Evolutionary conservation across 64 coral and sea anemone species (phyloP).

Genomic region (Montipora sp.): DNA sequence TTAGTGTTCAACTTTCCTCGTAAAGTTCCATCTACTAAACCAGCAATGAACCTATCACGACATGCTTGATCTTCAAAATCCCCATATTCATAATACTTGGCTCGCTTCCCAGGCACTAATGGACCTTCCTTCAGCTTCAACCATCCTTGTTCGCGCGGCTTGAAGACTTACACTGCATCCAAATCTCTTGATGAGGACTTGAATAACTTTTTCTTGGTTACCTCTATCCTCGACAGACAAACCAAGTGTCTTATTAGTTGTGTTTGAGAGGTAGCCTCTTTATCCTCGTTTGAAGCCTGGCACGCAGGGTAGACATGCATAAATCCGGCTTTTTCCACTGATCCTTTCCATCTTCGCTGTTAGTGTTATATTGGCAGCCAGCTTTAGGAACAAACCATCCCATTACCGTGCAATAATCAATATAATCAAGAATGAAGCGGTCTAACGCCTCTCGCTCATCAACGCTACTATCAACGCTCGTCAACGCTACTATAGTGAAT

Average conservation of each 20-base stretch:
- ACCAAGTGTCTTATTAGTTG: slow-evolving; percentile 8
- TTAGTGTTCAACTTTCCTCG: neutral
- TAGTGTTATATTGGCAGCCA: slow-evolving; percentile 16
- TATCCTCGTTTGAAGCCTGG: slow-evolving; percentile 10
- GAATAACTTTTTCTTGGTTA: slow-evolving; percentile 11
- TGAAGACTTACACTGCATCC: slow-evolving; percentile 26
- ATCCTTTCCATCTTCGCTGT: neutral
- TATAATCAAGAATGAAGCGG: slow-evolving; percentile 19
- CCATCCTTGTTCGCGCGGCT: neutral
- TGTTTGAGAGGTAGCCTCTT: neutral
- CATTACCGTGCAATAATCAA: neutral
- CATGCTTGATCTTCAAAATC: slow-evolving; percentile 48
- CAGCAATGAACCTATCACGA: slow-evolving; percentile 51
- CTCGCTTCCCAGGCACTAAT: slow-evolving; percentile 12
- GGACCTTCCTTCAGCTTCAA: neutral
- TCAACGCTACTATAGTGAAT: no score
- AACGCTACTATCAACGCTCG: no score
- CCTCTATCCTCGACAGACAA: slow-evolving; percentile 15
- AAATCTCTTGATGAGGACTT: slow-evolving; percentile 5
- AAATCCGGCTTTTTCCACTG: slow-evolving; percentile 14
- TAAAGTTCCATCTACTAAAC: slow-evolving; percentile 2
- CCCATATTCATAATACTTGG: slow-evolving; percentile 44
- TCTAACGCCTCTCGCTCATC: slow-evolving; percentile 33
- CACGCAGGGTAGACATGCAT: slow-evolving; percentile 32
- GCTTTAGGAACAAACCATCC: neutral